phyloP scores from a whole-genome alignment of 2,888 invertebrate genomes.

The Lordiphosa fenestrarum region DNA sequence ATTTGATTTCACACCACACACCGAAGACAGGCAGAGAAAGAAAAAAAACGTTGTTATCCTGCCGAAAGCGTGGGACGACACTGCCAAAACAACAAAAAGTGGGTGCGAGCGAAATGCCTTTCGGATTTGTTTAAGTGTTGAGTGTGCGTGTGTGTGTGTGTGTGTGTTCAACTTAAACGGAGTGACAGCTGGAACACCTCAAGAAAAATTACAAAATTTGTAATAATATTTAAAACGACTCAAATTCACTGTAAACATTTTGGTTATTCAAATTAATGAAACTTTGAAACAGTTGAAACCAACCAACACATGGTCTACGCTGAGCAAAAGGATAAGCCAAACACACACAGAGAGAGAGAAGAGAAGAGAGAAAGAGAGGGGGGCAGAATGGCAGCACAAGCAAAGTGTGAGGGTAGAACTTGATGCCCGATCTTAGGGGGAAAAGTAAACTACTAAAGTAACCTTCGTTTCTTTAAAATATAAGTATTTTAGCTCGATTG shows the following conservation, averaged over 20 bases:
- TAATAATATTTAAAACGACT: not conserved
- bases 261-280: not conserved
- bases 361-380: too few relatives aligned
- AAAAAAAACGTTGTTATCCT: conserved; percentile 17
- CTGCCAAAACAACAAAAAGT: not conserved
- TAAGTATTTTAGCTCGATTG: too few relatives aligned
- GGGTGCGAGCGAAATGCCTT: not conserved
- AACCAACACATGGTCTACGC: too few relatives aligned
- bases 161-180: not conserved
- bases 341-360: too few relatives aligned
- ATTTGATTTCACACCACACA: conserved; percentile 60
- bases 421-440: too few relatives aligned
- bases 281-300: too few relatives aligned
- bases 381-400: too few relatives aligned
- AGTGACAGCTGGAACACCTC: conserved; percentile 2
- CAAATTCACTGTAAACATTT: not conserved
- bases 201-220: conserved; percentile 1
- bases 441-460: too few relatives aligned
- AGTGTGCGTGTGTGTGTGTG: conserved; percentile 1
- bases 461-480: too few relatives aligned
- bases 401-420: too few relatives aligned
- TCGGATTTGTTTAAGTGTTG: conserved; percentile 4
- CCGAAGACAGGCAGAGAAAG: conserved; percentile 14
- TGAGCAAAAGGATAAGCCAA: too few relatives aligned
- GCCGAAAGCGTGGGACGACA: not conserved